Conservation (phyloP, 2,888 invertebrate genomes). For the Sphaeridia pumilis region DNA sequence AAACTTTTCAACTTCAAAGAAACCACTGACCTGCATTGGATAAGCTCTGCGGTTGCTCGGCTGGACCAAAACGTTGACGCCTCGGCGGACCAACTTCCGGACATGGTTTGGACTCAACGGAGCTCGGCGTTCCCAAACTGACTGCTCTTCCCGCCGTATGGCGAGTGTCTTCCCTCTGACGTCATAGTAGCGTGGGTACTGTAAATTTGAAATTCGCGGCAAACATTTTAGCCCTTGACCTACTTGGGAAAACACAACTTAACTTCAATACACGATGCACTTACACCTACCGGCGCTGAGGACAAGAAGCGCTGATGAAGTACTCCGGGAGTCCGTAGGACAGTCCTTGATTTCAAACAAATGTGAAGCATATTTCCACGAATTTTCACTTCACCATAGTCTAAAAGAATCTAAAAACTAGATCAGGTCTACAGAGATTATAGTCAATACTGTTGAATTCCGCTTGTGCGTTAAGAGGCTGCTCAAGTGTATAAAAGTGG, state of each 20-base stretch:
- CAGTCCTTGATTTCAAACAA: not conserved
- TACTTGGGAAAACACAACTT: no score
- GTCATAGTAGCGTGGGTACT: slow-evolving; percentile 19
- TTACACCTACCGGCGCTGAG: not conserved
- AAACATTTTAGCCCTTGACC: no score
- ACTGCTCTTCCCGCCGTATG: slow-evolving; percentile 81
- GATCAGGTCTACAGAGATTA: no score
- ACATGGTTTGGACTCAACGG: slow-evolving; percentile 90
- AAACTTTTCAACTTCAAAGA: no score
- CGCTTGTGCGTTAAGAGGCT: no score
- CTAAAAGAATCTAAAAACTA: no score
- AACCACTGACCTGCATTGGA: slow-evolving; percentile 65
- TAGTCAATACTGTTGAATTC: no score
- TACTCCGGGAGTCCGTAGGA: no score
- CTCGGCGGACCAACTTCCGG: slow-evolving; percentile 68
- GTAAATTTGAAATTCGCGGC: not conserved
- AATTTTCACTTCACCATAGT: no score
- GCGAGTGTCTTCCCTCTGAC: slow-evolving; percentile 58
- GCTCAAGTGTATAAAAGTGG: no score
- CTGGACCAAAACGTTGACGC: slow-evolving; percentile 91
- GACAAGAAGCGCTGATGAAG: not conserved
- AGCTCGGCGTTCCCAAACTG: slow-evolving; percentile 91
- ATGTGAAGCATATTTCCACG: not conserved
- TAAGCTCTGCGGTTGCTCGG: slow-evolving; percentile 96
- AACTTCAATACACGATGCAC: not conserved